Base-by-base conservation (phyloP, 2,888 invertebrate species). In the Leptinotarsa rubiginosa region DNA sequence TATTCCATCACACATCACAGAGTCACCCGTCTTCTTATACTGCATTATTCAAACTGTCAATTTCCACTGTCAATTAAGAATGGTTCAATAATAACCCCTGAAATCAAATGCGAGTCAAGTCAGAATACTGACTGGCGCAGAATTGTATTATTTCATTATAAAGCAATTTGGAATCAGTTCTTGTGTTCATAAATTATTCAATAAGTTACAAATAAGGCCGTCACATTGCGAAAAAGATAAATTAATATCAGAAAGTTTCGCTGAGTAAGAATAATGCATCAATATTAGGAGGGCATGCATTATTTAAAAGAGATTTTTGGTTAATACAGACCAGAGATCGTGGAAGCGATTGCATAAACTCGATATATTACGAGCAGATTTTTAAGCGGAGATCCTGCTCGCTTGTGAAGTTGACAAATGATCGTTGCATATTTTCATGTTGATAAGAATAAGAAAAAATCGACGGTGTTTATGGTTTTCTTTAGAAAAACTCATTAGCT, bases 121-220 rank as follows among this genome's bases (percentile, higher is more conserved):
- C n/a, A 31, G 31, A 31, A 41, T 7, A n/a, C 62, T 15, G 62
- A n/a, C 62, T 75, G 78, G 77, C 76, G 78, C 72, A 72, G 75
- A 80, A 76, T 77, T 80, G 76, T 80, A 77, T 80, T 79, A 80
- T 80, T 80, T 80, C 77, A 79, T 79, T 79, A 78, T 74, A 81
- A 81, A 81, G 79, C 80, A 81, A 79, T 79, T 79, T 78, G 76
- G 74, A 78, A 76, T 78, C 78, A 78, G 79, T 78, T 78, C 72
- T 75, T 73, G 72, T 74, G 74, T 77, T 79, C 76, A 79, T 79
- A 77, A 75, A 79, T 79, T 76, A 79, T 79, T 79, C 79, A 79
- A 70, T 79, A 75, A 77, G 76, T 73, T 76, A 79, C 75, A 77
- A 77, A 79, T 79, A 77, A 74, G 72, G 72, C 73, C 70, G 73